Percentiles rank a stretch among this genome's conserved stretches.
These are phyloP conservation scores for Tachyglossus aculeatus DNA, from an alignment of 2,797 vertebrate species.

Conservation along the genomic window DNA sequence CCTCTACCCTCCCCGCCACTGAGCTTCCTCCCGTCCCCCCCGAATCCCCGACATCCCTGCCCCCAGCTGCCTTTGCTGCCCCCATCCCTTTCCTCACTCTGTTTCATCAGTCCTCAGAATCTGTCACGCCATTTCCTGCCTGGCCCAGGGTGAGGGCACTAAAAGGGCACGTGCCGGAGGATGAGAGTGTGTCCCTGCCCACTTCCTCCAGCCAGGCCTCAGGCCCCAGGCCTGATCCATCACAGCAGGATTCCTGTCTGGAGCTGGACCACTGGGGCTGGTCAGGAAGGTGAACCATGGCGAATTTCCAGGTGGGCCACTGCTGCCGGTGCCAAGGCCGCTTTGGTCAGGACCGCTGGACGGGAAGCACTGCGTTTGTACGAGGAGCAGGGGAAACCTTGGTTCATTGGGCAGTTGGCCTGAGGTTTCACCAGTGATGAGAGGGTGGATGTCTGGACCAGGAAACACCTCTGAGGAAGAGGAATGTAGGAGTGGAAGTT, in stretches of 20 bases:
- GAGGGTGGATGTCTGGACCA: too few species aligned
- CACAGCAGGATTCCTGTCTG: not conserved
- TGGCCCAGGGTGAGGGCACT: not conserved
- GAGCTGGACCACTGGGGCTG: not conserved
- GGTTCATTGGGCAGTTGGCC: too few species aligned
- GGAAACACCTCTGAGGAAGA: too few species aligned
- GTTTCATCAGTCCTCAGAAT: not conserved
- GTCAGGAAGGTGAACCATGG: too few species aligned
- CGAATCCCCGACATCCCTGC: not conserved
- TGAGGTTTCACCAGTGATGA: too few species aligned
- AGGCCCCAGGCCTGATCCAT: not conserved
- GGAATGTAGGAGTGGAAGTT: too few species aligned
- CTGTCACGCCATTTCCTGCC: constrained; percentile 59
- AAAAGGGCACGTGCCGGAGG: rapidly evolving
- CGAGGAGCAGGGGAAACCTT: too few species aligned
- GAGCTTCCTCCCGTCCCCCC: not conserved
- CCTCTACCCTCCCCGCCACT: not conserved
- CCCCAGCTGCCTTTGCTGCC: constrained; percentile 42
- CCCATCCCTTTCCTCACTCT: constrained; percentile 22
- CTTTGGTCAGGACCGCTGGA: too few species aligned
- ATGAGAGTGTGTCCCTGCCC: rapidly evolving
- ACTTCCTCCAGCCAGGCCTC: rapidly evolving
- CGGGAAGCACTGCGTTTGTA: too few species aligned
- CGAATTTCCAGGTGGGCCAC: too few species aligned
- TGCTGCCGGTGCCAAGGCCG: too few species aligned